Evolutionary conservation across 2,797 vertebrate species (phyloP).

Genomic region (Furcifer pardalis): DNA sequence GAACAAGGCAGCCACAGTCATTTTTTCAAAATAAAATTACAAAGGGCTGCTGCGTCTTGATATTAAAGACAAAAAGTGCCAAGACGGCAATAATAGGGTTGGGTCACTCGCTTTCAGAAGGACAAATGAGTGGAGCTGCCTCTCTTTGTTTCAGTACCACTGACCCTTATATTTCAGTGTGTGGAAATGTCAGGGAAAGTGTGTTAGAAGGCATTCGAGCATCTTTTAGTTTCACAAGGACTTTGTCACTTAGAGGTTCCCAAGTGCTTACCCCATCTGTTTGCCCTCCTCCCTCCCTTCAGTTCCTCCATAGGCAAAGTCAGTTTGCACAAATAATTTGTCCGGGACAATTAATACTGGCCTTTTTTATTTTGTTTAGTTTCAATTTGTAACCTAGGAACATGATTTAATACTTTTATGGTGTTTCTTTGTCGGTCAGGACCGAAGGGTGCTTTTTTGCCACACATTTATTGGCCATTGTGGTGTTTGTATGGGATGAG

Average conservation of each 20-base stretch:
- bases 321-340: conserved; percentile 74
- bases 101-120: conserved; percentile 86
- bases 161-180: conserved; percentile 92
- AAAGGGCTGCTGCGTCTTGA: conserved; percentile 89
- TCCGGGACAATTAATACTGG: conserved; percentile 65
- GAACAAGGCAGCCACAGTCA: conserved; percentile 89
- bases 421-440: neutral
- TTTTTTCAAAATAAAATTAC: conserved; percentile 77
- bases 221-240: conserved; percentile 71
- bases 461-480: neutral
- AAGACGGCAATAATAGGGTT: conserved; percentile 84
- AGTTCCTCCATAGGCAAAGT: conserved; percentile 70
- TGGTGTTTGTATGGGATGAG: neutral
- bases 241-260: conserved; percentile 73
- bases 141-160: conserved; percentile 87
- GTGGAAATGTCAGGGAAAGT: conserved; percentile 86
- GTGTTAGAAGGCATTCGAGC: conserved; percentile 80
- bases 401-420: neutral
- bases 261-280: conserved; percentile 44
- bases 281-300: neutral
- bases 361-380: neutral
- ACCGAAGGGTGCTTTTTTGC: neutral
- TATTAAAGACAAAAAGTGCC: conserved; percentile 88
- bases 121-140: conserved; percentile 84
- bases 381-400: neutral